phyloP scores from a whole-genome alignment of 2,888 invertebrate species.

The Leptinotarsa peninsularis region DNA sequence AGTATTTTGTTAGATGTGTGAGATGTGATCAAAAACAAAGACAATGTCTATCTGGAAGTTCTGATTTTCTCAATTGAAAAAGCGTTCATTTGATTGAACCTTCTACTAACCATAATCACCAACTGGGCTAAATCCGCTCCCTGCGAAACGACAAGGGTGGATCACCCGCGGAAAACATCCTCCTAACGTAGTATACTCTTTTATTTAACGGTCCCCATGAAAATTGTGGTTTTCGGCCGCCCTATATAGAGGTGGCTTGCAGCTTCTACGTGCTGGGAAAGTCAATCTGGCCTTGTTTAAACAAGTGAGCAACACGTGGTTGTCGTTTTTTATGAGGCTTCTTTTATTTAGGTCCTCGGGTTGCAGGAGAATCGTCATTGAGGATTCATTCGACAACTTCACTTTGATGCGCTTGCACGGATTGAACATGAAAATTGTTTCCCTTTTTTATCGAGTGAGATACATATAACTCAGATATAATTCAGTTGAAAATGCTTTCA shows the following conservation, averaged over 20 bases:
- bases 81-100: too few relatives aligned
- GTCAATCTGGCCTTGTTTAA: constrained; percentile 46
- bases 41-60: too few relatives aligned
- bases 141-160: neutral
- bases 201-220: constrained; percentile 54
- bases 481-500: too few relatives aligned
- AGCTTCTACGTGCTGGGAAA: constrained; percentile 53
- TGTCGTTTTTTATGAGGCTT: constrained; percentile 1
- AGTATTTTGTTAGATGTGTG: too few relatives aligned
- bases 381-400: neutral
- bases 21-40: too few relatives aligned
- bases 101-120: neutral
- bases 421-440: neutral
- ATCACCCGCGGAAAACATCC: constrained; percentile 15
- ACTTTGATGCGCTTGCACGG: neutral
- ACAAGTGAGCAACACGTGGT: constrained; percentile 55
- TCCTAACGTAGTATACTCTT: constrained; percentile 35
- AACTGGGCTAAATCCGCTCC: constrained; percentile 1
- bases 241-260: constrained; percentile 45
- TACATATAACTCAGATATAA: too few relatives aligned
- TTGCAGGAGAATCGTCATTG: neutral
- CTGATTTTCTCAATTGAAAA: too few relatives aligned
- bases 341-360: constrained; percentile 1
- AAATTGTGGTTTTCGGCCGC: constrained; percentile 50
- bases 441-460: too few relatives aligned